phyloP scores from a whole-genome alignment of 2,888 invertebrate species.

The Sialis lutaria region DNA sequence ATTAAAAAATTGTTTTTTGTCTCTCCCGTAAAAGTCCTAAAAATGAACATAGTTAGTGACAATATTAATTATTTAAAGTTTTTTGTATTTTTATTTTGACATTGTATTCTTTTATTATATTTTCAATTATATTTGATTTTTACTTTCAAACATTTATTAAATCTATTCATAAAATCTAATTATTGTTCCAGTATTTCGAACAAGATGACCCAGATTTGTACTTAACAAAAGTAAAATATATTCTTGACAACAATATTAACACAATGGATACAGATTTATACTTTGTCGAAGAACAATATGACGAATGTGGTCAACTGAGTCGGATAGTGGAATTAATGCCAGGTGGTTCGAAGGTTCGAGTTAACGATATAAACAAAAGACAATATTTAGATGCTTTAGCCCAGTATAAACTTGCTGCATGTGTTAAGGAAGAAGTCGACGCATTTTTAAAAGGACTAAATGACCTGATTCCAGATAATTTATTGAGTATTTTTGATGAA shows the following conservation, averaged over 20 bases:
- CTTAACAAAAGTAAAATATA: conserved; percentile 82
- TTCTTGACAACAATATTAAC: conserved; percentile 79
- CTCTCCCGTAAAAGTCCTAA: no score
- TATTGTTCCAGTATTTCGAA: conserved; percentile 65
- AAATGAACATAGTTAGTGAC: no score
- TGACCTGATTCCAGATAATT: conserved; percentile 80
- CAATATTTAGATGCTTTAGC: conserved; percentile 79
- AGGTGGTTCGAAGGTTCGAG: conserved; percentile 58
- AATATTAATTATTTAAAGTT: no score
- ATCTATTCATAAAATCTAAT: neutral
- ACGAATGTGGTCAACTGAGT: conserved; percentile 52
- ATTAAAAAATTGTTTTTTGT: neutral
- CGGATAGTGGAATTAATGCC: conserved; percentile 71
- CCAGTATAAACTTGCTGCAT: conserved; percentile 70
- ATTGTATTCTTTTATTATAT: no score
- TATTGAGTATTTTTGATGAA: conserved; percentile 89
- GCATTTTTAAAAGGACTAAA: conserved; percentile 81
- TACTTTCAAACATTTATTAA: no score
- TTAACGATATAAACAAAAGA: conserved; percentile 57
- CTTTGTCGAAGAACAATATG: conserved; percentile 83
- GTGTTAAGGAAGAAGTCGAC: conserved; percentile 68
- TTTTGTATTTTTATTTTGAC: no score
- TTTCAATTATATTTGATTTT: no score
- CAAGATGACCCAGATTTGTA: conserved; percentile 91
- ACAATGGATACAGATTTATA: conserved; percentile 60